These are phyloP conservation scores for Falco berigora DNA, from an alignment of 2,797 vertebrate species.

Conservation along the genomic window DNA sequence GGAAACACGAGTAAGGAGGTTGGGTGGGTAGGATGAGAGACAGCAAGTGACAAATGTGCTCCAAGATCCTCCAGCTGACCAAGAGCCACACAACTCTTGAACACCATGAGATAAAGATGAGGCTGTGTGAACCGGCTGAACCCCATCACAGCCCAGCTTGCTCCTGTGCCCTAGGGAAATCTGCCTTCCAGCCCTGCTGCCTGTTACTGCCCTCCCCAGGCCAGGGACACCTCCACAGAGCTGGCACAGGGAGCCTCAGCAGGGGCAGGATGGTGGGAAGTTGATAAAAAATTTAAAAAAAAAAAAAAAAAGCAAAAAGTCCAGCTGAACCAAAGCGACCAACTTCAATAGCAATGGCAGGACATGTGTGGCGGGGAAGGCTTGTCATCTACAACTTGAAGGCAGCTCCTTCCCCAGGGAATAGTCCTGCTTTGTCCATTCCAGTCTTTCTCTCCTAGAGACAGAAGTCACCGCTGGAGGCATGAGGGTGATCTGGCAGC, in stretches of 20 bases:
- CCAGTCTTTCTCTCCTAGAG: not conserved
- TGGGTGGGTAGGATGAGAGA: not conserved
- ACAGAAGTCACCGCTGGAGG: not conserved
- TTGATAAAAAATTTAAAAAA: not conserved
- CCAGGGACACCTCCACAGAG: not conserved
- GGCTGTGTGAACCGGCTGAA: rapidly evolving
- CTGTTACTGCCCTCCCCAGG: not conserved
- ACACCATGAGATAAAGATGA: not conserved
- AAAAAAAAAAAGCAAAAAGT: not conserved
- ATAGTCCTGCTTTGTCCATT: not conserved
- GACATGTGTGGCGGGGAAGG: not conserved
- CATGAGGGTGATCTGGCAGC: not conserved
- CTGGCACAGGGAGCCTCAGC: rapidly evolving
- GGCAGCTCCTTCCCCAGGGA: not conserved
- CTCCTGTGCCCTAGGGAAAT: not conserved
- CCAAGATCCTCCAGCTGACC: not conserved
- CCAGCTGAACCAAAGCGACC: not conserved
- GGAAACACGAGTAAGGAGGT: not conserved
- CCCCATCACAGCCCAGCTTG: not conserved
- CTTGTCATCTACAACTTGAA: not conserved
- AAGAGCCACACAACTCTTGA: not conserved
- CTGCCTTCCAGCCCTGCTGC: not conserved
- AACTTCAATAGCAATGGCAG: not conserved
- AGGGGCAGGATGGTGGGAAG: not conserved
- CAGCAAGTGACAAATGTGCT: not conserved